Percentiles rank a stretch among this genome's conserved stretches.
These are phyloP conservation scores for Ancistrus triradiatus DNA, from an alignment of 2,113 vertebrate genomes.

Conservation along the genomic window DNA sequence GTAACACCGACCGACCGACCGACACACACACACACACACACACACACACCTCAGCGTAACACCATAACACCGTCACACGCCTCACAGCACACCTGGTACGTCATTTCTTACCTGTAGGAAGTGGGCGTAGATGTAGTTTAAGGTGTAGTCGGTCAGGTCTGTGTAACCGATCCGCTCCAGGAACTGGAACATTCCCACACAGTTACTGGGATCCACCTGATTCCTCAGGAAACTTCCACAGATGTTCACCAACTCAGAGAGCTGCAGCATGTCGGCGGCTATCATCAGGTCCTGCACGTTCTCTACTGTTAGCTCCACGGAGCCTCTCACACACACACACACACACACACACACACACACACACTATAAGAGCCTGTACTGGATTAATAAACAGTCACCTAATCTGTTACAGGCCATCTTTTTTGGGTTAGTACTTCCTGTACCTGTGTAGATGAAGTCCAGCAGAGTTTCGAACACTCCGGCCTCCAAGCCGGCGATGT, in stretches of 20 bases:
- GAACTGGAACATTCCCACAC: conserved; percentile 93
- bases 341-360: not conserved
- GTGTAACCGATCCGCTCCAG: conserved; percentile 89
- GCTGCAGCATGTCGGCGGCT: conserved; percentile 95
- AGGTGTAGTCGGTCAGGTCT: conserved; percentile 85
- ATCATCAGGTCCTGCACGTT: conserved; percentile 93
- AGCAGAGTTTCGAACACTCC: conserved; percentile 81
- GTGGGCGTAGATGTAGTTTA: conserved; percentile 90
- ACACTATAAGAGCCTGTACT: not conserved
- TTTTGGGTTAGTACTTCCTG: conserved; percentile 59
- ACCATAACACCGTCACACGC: no score
- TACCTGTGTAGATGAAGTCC: conserved; percentile 95
- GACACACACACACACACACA: not conserved
- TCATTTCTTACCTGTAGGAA: conserved; percentile 79
- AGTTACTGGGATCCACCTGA: conserved; percentile 89
- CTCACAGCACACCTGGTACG: no score
- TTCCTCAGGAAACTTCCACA: conserved; percentile 91
- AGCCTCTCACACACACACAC: conserved; percentile 19
- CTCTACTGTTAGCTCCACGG: conserved; percentile 60
- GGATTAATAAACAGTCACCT: conserved; percentile 37
- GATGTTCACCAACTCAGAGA: conserved; percentile 86
- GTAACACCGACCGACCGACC: not conserved
- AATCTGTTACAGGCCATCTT: no score
- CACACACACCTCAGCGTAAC: not conserved
- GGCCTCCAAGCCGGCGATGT: conserved; percentile 85